Evolutionary conservation across 2,113 vertebrate genomes (phyloP).

Genomic region (Hippocampus abdominalis): DNA sequence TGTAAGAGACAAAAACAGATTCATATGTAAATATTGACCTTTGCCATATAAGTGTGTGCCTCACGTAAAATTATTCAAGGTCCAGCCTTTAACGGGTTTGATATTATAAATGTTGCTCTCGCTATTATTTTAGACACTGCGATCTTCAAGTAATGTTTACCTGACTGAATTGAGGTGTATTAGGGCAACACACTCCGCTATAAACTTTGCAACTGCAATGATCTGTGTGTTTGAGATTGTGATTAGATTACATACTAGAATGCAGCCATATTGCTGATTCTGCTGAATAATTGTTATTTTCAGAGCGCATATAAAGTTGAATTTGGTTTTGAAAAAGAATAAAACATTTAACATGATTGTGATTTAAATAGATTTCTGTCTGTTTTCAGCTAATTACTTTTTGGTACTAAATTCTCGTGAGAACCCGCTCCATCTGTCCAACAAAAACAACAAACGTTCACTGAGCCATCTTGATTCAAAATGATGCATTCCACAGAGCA

Average conservation of each 20-base stretch:
- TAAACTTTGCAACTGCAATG: too few relatives aligned
- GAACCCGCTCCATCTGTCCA: conserved; percentile 4
- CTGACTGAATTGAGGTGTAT: too few relatives aligned
- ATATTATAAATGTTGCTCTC: too few relatives aligned
- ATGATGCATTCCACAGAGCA: neutral
- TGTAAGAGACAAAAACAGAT: neutral
- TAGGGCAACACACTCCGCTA: too few relatives aligned
- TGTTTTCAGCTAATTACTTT: neutral
- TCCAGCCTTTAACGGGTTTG: too few relatives aligned
- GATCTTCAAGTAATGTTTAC: too few relatives aligned
- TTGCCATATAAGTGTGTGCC: neutral
- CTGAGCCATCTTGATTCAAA: conserved; percentile 2
- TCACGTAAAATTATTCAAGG: too few relatives aligned
- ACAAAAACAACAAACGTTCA: neutral
- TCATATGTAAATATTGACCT: neutral
- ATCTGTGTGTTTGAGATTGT: too few relatives aligned
- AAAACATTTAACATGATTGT: neutral
- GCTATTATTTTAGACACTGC: too few relatives aligned
- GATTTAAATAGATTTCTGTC: neutral
- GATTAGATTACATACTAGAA: too few relatives aligned
- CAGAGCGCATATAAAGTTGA: neutral
- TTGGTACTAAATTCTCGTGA: neutral
- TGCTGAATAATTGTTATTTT: neutral
- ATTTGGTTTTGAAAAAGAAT: neutral
- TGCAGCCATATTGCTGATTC: too few relatives aligned